These are phyloP conservation scores for Melitaea cinxia DNA, from an alignment of 1,140 invertebrate genomes.

Conservation along the genomic window DNA sequence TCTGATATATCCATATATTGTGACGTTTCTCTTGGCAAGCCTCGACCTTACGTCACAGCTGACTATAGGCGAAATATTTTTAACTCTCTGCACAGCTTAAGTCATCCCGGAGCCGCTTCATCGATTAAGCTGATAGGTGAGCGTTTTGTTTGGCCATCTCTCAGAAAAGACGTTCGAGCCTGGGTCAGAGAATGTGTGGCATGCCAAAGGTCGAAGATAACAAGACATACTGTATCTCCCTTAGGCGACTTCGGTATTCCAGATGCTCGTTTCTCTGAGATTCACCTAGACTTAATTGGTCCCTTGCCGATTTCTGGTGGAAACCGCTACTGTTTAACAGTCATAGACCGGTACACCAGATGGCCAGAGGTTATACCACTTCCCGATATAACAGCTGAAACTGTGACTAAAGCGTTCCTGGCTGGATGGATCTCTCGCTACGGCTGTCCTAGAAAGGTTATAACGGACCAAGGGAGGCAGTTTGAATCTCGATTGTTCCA, in stretches of 20 bases:
- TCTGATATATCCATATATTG: neutral
- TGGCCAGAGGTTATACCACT: conserved; percentile 28
- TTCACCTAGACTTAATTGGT: conserved; percentile 1
- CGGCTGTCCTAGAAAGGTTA: too few species aligned
- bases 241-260: conserved; percentile 12
- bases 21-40: neutral
- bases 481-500: too few species aligned
- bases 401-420: conserved; percentile 19
- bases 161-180: conserved; percentile 6
- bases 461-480: too few species aligned
- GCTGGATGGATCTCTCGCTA: neutral
- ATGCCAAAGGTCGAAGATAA: conserved; percentile 14
- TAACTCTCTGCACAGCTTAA: conserved; percentile 22
- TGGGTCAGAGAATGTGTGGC: conserved; percentile 11
- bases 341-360: neutral
- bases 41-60: conserved; percentile 14
- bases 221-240: conserved; percentile 15
- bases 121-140: conserved; percentile 9
- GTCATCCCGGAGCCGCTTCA: conserved; percentile 18
- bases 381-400: conserved; percentile 23
- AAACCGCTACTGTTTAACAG: too few species aligned
- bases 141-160: conserved; percentile 17
- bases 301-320: too few species aligned
- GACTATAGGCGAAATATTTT: conserved; percentile 11
- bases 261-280: too few species aligned